phyloP scores from a whole-genome alignment of 2,113 vertebrate genomes.

The Gymnogyps californianus region DNA sequence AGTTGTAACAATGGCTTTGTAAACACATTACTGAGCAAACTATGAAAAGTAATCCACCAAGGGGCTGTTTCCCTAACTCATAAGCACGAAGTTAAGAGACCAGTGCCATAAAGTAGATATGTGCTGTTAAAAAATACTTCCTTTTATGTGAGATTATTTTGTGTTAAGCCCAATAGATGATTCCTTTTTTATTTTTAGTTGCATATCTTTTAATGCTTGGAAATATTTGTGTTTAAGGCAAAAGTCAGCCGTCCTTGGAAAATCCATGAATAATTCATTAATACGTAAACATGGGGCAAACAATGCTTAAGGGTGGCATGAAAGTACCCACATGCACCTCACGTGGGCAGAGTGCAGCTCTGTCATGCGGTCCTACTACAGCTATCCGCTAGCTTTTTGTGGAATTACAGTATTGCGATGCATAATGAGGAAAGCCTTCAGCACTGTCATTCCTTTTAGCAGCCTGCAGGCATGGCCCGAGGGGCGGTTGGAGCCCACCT shows the following conservation, averaged over 20 bases:
- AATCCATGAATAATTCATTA: not conserved
- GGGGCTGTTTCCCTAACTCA: conserved; percentile 66
- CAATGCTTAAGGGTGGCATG: not conserved
- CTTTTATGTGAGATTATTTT: conserved; percentile 52
- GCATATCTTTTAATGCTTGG: not conserved
- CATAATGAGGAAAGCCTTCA: not conserved
- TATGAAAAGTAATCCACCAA: conserved; percentile 75
- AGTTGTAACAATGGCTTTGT: conserved; percentile 68
- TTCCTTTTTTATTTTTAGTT: conserved; percentile 23
- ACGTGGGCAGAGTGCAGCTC: not conserved
- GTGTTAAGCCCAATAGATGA: conserved; percentile 13
- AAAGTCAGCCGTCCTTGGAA: not conserved
- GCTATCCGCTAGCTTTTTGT: not conserved
- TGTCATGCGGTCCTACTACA: not conserved
- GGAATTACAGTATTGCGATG: not conserved
- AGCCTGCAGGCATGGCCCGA: conserved; percentile 27
- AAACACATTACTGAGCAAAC: conserved; percentile 72
- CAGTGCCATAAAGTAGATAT: conserved; percentile 63
- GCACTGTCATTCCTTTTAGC: not conserved
- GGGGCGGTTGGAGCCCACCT: not conserved
- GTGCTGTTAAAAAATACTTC: conserved; percentile 66
- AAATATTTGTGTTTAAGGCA: not conserved
- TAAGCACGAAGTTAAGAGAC: conserved; percentile 65
- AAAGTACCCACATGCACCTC: not conserved
- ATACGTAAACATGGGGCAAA: not conserved